Conservation (phyloP, 2,888 invertebrate genomes). For the Agrotis clavis region DNA sequence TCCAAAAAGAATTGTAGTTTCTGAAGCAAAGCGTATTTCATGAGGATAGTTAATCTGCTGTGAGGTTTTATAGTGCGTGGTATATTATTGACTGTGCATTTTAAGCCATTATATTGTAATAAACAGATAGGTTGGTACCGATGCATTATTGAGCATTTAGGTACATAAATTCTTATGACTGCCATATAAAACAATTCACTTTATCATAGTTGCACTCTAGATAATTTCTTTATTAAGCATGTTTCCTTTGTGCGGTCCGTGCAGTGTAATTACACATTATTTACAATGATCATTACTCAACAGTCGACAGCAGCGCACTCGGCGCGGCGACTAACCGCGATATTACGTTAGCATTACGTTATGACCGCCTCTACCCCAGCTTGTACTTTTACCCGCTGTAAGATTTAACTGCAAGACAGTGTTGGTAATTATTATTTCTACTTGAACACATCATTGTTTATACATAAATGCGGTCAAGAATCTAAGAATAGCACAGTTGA, state of each 20-base stretch:
- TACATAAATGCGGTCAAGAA: slow-evolving; percentile 38
- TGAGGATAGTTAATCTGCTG: not conserved
- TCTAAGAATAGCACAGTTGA: slow-evolving; percentile 30
- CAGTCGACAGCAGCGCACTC: slow-evolving; percentile 62
- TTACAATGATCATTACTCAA: slow-evolving; percentile 78
- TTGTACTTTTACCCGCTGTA: slow-evolving; percentile 55
- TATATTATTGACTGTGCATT: not conserved
- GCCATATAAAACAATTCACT: slow-evolving; percentile 45
- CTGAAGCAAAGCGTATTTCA: not conserved
- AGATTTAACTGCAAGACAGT: slow-evolving; percentile 49
- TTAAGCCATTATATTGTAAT: not conserved
- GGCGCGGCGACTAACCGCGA: slow-evolving; percentile 67
- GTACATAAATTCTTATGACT: slow-evolving; percentile 16
- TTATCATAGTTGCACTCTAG: slow-evolving; percentile 49
- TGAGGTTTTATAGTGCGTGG: too few relatives aligned
- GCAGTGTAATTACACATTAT: slow-evolving; percentile 75
- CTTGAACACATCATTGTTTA: slow-evolving; percentile 45
- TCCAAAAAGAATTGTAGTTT: slow-evolving; percentile 5
- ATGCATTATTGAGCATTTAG: slow-evolving; percentile 17
- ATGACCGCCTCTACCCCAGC: slow-evolving; percentile 48
- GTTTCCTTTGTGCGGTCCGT: slow-evolving; percentile 62
- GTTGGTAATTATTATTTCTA: slow-evolving; percentile 46
- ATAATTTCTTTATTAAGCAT: slow-evolving; percentile 65
- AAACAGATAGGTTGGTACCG: not conserved
- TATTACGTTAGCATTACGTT: slow-evolving; percentile 72